Conservation (phyloP, 2,888 invertebrate genomes). For the Aphidius colemani region DNA sequence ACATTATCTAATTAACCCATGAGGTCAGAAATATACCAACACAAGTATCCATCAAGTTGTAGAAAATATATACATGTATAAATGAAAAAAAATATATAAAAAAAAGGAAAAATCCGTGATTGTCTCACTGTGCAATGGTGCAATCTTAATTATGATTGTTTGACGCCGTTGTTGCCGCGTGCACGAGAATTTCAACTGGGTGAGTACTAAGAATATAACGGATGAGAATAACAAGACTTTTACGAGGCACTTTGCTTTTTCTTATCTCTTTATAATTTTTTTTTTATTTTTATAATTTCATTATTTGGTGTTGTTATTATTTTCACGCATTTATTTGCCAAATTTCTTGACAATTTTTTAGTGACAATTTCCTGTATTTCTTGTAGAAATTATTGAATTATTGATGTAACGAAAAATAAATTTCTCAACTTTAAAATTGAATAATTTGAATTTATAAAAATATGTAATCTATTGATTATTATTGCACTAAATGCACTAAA, state of each 20-base stretch:
- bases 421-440: no score
- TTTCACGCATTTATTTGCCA: no score
- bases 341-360: no score
- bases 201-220: constrained; percentile 25
- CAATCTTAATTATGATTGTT: constrained; percentile 56
- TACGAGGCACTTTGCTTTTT: constrained; percentile 22
- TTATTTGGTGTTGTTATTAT: no score
- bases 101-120: constrained; percentile 44
- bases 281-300: background rate
- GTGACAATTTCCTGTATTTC: no score
- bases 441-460: no score
- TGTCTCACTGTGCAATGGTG: constrained; percentile 48
- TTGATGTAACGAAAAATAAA: no score
- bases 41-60: constrained; percentile 26
- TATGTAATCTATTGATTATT: no score
- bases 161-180: constrained; percentile 36
- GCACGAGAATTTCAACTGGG: constrained; percentile 19
- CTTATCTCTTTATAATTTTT: background rate
- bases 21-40: constrained; percentile 42
- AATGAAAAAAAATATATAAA: no score
- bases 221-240: constrained; percentile 33
- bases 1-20: constrained; percentile 59
- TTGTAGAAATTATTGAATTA: no score
- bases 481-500: no score
- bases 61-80: no score